Evolutionary conservation across 1,140 invertebrate species (phyloP), one percentile per base, ranked within the genome.

Genomic region (Eriocheir sinensis): DNA sequence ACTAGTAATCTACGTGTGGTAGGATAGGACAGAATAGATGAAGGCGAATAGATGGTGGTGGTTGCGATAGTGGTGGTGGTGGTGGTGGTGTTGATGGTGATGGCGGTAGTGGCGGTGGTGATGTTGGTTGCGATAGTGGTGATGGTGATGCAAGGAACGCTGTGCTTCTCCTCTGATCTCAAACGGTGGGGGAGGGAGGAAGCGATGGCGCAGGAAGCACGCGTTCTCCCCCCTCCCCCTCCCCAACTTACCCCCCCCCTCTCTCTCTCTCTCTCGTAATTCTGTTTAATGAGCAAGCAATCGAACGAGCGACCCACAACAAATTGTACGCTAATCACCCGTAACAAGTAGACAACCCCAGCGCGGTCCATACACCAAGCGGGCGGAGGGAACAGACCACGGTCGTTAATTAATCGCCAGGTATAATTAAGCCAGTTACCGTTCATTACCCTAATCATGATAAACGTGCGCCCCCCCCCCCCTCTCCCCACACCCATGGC

Each of bases 171-270:
- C n/a, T n/a, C n/a, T n/a, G n/a, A n/a, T n/a, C n/a, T n/a, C n/a
- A n/a, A n/a, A n/a, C n/a, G n/a, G n/a, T n/a, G n/a, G n/a, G n/a
- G n/a, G n/a, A n/a, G n/a, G n/a, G n/a, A n/a, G n/a, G n/a, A n/a
- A n/a, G n/a, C n/a, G n/a, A n/a, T n/a, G n/a, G n/a, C n/a, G n/a
- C n/a, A n/a, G n/a, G n/a, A n/a, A n/a, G n/a, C n/a, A n/a, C n/a
- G n/a, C n/a, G n/a, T n/a, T n/a, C n/a, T n/a, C n/a, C 85, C 38
- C 85, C 9, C 85, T 86, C 85, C 38, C 85, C 9, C 85, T 86
- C 85, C 9, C 85, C 38, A 30, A 4, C 85, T 86, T 34, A 4
- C 85, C 38, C 85, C 9, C 85, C 38, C 85, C 9, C 85, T 86
- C 85, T 72, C 60, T 72, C 60, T 72, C 85, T 86, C 34, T 2